Base-by-base conservation (phyloP, 2,888 invertebrate species). In the Hypomecis atomaria region DNA sequence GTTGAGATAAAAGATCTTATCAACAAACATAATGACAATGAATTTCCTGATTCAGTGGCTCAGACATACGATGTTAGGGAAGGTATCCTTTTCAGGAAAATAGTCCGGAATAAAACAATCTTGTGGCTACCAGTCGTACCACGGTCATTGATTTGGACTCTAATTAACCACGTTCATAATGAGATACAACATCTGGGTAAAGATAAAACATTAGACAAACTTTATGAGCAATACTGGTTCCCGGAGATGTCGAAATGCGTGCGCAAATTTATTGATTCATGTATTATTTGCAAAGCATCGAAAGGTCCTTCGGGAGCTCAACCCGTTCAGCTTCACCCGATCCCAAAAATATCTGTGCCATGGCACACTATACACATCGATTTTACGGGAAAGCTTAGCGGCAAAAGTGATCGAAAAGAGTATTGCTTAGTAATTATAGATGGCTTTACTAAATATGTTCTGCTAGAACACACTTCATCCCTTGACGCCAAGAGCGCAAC, bases 321-420 rank as follows among this genome's bases (percentile, higher is more conserved):
- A n/a, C 71, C 56, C 6, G 65, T 70, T 0, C 47, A 36, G 6
- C 52, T 77, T 0, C 76, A 78, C 33, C 69, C 75, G 0, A 78
- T 77, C 2, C 74, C 62, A 0, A 70, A 66, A 44, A 10, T 52
- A 0, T 1, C 67, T 3, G 42, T 49, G 0, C 72, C 78, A 0
- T 78, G 74, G 76, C 75, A 79, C 13, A 78, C 78, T 0, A 49
- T 80, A 4, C 76, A 78, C 42, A 65, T 78, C 6, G 78, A 79
- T 34, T n/a, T 74, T 0, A 71, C 72, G 0, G 79, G 77, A 0
- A 76, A 76, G 37, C 60, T 79, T 0, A 77, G 75, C 33, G 77
- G 75, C 0, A 81, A 78, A 36, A 77, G 73, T 36, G 71, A 77
- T 8, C 37, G 58, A 2, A 77, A 76, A n/a, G n/a, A n/a, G n/a